Evolutionary conservation across 2,888 invertebrate genomes (phyloP).

Genomic region (Oligia fasciuncula): DNA sequence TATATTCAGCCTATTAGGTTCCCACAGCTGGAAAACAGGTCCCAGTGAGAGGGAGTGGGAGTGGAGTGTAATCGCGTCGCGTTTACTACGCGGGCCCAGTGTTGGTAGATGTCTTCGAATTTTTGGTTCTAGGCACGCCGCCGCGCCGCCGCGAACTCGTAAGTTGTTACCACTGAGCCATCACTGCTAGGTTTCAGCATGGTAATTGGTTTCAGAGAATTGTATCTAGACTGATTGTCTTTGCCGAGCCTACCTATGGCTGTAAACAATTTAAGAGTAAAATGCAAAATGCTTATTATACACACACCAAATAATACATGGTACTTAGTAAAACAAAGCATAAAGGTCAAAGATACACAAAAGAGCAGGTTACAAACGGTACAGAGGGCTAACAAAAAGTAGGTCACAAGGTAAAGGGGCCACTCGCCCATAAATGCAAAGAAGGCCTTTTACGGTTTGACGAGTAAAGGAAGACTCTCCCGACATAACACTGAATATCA

Average conservation of each 20-base stretch:
- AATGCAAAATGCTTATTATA: conserved; percentile 1
- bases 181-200: neutral
- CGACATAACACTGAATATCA: conserved; percentile 30
- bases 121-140: too few relatives aligned
- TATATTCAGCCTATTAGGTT: too few relatives aligned
- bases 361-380: conserved; percentile 37
- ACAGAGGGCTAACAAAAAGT: conserved; percentile 32
- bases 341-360: conserved; percentile 42
- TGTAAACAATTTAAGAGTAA: neutral
- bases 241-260: neutral
- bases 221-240: neutral
- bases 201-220: neutral
- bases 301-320: conserved; percentile 11
- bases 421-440: conserved; percentile 45
- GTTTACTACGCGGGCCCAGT: too few relatives aligned
- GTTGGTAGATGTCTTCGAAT: too few relatives aligned
- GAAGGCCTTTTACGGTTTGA: conserved; percentile 20
- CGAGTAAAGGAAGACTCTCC: conserved; percentile 1
- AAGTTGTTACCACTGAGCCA: too few relatives aligned
- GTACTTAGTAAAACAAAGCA: conserved; percentile 21
- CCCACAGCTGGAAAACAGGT: too few relatives aligned
- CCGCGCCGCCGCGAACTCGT: too few relatives aligned
- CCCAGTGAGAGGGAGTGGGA: too few relatives aligned
- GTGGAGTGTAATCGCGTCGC: too few relatives aligned
- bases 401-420: conserved; percentile 18